Conservation (phyloP, 2,888 invertebrate genomes). For the Drosophila aldrichi region DNA sequence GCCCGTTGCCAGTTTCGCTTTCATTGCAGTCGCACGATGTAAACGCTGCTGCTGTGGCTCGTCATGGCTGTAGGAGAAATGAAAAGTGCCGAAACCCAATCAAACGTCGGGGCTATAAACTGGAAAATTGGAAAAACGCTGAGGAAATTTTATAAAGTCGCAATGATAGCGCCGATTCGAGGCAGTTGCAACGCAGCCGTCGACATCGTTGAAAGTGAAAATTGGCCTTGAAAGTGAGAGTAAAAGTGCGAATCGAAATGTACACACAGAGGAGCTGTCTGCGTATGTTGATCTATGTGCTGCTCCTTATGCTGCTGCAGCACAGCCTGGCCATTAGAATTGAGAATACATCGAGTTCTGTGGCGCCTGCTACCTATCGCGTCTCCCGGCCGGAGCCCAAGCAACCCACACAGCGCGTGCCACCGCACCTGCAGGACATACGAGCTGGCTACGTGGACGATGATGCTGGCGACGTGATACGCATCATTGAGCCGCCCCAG, state of each 20-base stretch:
- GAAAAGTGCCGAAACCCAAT: slow-evolving; percentile 60
- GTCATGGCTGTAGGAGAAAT: slow-evolving; percentile 44
- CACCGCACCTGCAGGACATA: slow-evolving; percentile 74
- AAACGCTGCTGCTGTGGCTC: neutral
- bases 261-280: neutral
- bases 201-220: slow-evolving; percentile 69
- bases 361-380: slow-evolving; percentile 51
- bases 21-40: slow-evolving; percentile 53
- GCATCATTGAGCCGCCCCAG: slow-evolving; percentile 82
- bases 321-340: slow-evolving; percentile 38
- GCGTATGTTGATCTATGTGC: neutral
- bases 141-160: slow-evolving; percentile 75
- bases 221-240: slow-evolving; percentile 68
- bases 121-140: slow-evolving; percentile 77
- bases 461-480: slow-evolving; percentile 81
- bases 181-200: slow-evolving; percentile 67
- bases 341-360: slow-evolving; percentile 18
- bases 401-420: slow-evolving; percentile 63
- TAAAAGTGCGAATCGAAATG: slow-evolving; percentile 41
- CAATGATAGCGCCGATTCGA: slow-evolving; percentile 50
- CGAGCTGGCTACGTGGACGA: slow-evolving; percentile 71
- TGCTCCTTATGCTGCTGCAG: slow-evolving; percentile 19
- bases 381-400: slow-evolving; percentile 66
- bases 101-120: slow-evolving; percentile 42
- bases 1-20: slow-evolving; percentile 67